These are phyloP conservation scores for Galagoides demidoff DNA, from an alignment of 2,797 vertebrate species.

Conservation along the genomic window DNA sequence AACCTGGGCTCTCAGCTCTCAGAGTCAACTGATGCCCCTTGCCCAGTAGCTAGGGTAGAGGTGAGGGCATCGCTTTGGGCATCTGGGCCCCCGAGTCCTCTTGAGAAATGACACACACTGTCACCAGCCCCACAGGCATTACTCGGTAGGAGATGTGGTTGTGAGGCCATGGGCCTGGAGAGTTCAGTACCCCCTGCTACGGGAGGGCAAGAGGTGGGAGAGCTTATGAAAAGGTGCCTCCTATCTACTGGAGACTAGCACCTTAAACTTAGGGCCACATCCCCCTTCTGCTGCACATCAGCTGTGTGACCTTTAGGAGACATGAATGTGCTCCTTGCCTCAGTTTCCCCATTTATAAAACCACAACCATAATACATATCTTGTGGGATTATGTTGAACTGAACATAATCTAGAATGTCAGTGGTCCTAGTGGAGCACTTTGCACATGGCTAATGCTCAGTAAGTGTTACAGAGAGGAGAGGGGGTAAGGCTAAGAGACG, in stretches of 20 bases:
- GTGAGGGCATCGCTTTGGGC: not conserved
- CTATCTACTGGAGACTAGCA: not conserved
- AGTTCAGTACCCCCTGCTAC: not conserved
- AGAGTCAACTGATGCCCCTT: not conserved
- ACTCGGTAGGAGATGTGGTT: not conserved
- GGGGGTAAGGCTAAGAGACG: not conserved
- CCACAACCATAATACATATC: not conserved
- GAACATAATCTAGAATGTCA: not conserved
- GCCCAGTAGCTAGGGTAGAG: not conserved
- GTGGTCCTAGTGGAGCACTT: not conserved
- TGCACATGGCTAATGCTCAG: not conserved
- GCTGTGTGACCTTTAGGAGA: not conserved
- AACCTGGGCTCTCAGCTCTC: not conserved
- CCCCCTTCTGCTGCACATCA: not conserved
- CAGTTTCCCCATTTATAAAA: slow-evolving; percentile 1
- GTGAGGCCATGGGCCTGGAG: not conserved
- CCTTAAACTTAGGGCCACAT: not conserved
- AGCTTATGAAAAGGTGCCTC: not conserved
- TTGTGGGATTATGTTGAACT: not conserved
- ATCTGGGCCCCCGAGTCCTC: not conserved
- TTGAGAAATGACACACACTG: not conserved
- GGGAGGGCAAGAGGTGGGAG: not conserved
- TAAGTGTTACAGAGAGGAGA: not conserved
- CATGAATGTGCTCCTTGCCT: not conserved
- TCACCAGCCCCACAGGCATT: not conserved